Conservation (phyloP, 1,140 invertebrate species). For the Tetramorium parvispinum region DNA sequence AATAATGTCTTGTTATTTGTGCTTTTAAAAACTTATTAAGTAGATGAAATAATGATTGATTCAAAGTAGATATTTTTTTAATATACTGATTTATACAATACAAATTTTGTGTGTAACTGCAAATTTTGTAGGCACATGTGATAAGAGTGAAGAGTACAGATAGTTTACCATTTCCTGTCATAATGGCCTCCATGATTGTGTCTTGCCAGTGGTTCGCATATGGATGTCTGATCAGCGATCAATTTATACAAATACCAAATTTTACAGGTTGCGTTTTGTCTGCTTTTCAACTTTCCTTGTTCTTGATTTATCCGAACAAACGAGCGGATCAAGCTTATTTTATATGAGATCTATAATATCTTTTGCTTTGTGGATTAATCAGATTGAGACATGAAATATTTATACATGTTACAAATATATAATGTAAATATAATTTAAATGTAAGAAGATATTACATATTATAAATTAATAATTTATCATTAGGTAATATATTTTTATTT, state of each 20-base stretch:
- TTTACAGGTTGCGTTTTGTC: conserved; percentile 90
- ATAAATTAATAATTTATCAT: neutral
- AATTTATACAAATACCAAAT: conserved; percentile 91
- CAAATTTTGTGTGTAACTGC: neutral
- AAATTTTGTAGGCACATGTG: conserved; percentile 87
- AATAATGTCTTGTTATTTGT: conserved; percentile 49
- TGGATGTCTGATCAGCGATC: conserved; percentile 89
- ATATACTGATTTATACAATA: conserved; percentile 1
- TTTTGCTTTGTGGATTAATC: neutral
- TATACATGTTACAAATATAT: neutral
- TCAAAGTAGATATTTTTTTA: neutral
- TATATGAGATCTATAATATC: conserved; percentile 71
- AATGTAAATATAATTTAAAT: neutral
- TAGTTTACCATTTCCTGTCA: conserved; percentile 92
- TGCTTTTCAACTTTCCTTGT: conserved; percentile 89
- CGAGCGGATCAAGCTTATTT: conserved; percentile 73
- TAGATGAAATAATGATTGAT: conserved; percentile 27
- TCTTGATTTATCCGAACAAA: conserved; percentile 89
- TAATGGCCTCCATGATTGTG: conserved; percentile 91
- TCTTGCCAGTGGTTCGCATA: conserved; percentile 92
- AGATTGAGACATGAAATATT: neutral
- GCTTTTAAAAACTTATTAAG: neutral
- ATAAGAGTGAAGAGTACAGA: conserved; percentile 91
- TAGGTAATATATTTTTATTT: neutral
- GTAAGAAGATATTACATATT: neutral